Percentiles rank a stretch among this genome's conserved stretches.
Evolutionary conservation across 2,113 vertebrate species (phyloP).

Genomic region (Setophaga coronata): DNA sequence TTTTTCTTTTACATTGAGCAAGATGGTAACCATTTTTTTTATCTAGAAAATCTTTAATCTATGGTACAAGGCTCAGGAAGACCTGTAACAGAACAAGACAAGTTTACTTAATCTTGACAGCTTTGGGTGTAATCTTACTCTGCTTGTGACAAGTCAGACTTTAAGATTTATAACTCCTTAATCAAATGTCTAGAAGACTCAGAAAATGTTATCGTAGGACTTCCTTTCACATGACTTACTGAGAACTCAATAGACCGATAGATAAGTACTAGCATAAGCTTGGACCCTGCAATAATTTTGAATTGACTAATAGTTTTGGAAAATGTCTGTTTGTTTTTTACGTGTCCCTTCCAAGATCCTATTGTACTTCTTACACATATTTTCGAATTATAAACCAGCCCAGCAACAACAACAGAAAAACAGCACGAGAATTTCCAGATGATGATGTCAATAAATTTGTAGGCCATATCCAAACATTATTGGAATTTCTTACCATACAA

Average conservation of each 20-base stretch:
- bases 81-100: constrained; percentile 85
- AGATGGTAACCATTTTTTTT: constrained; percentile 79
- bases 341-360: not conserved
- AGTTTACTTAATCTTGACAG: constrained; percentile 90
- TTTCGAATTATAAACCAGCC: not conserved
- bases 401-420: constrained; percentile 38
- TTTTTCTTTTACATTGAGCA: constrained; percentile 63
- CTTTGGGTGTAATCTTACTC: constrained; percentile 85
- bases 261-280: constrained; percentile 78
- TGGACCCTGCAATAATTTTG: constrained; percentile 71
- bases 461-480: constrained; percentile 19
- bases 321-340: constrained; percentile 8
- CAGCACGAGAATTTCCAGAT: constrained; percentile 12
- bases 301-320: constrained; percentile 70
- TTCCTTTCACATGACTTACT: constrained; percentile 86
- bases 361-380: not conserved
- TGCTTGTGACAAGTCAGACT: constrained; percentile 85
- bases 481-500: constrained; percentile 57
- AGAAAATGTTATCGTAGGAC: constrained; percentile 83
- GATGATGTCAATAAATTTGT: constrained; percentile 44
- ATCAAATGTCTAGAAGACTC: constrained; percentile 87
- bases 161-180: constrained; percentile 89
- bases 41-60: constrained; percentile 82
- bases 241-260: constrained; percentile 82
- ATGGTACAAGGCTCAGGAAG: constrained; percentile 81